phyloP scores from a whole-genome alignment of 30 jellyfish, hydroid and myxozoan species.

The Calvadosia cruxmelitensis region DNA sequence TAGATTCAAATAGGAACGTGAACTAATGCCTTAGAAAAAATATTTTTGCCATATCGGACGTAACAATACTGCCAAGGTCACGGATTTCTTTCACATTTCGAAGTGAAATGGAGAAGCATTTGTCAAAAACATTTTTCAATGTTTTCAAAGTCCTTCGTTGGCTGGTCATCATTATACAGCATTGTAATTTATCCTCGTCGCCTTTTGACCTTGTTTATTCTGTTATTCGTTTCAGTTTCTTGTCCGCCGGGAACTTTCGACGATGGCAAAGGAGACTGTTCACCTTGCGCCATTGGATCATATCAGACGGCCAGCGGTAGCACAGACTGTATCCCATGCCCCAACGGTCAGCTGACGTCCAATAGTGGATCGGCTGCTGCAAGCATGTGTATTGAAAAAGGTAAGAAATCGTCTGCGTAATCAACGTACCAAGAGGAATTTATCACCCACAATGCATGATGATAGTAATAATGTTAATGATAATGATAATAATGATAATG shows the following conservation, averaged over 20 bases:
- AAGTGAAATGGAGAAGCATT: no score
- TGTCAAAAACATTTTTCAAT: no score
- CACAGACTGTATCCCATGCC: slow-evolving; percentile 48
- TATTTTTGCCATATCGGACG: no score
- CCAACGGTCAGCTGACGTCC: slow-evolving; percentile 34
- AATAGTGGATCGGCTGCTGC: slow-evolving; percentile 16
- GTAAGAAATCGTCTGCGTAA: not conserved
- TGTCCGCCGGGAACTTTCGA: slow-evolving; percentile 74
- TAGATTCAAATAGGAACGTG: no score
- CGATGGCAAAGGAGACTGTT: slow-evolving; percentile 41
- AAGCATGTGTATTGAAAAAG: not conserved
- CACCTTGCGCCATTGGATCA: slow-evolving; percentile 57
- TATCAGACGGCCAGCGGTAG: slow-evolving; percentile 57
- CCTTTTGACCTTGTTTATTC: not conserved
- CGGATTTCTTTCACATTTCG: no score
- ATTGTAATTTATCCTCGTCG: not conserved
- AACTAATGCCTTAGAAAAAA: no score
- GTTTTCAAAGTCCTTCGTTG: no score
- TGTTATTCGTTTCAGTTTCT: not conserved
- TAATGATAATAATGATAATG: no score
- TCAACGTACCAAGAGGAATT: not conserved
- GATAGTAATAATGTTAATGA: no score
- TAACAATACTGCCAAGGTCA: no score
- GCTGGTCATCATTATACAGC: no score
- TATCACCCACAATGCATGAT: no score